Base-by-base conservation (phyloP, 2,797 vertebrate species). In the Remorina albescens region DNA sequence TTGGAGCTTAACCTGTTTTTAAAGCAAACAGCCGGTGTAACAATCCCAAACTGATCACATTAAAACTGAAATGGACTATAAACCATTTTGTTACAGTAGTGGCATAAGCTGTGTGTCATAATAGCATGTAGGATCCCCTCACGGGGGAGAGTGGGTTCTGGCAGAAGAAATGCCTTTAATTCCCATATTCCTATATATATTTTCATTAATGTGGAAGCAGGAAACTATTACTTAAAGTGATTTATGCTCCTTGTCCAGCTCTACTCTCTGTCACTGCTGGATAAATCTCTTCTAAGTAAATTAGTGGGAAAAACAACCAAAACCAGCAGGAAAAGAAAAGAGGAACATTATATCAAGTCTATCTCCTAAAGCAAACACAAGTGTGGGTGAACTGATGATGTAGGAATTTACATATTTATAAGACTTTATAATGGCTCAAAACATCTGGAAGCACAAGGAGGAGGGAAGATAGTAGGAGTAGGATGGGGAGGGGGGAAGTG, bases 391-490 rank as follows among this genome's bases (percentile, higher is more conserved):
- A 76, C 71, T 71, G 76, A 85, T 86, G 85, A 74, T 58, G 76
- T 47, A 67, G 65, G 74, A 90, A 85, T 82, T 82, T 71, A 78
- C 83, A 82, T 84, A 80, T 80, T 76, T 62, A 70, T 66, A 61
- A 62, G 59, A 68, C 53, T 18, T 64, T 23, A 54, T 75, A 82
- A 74, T 76, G 47, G 63, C 50, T 70, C 30, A 32, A 66, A 69
- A 82, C 70, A 88, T 88, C 81, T 84, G 82, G 74, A 72, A 63
- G 56, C 21, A 51, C 32, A 39, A 37, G 46, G 64, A 28, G 19
- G 21, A 46, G 57, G 59, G 36, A n/a, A n/a, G n/a, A n/a, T n/a
- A n/a, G n/a, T n/a, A n/a, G n/a, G n/a, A n/a, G n/a, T n/a, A 57
- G 18, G 32, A 9, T 28, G 5, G 53, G 34, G 46, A 28, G 54